These are phyloP conservation scores for Bhutanitis thaidina DNA, from an alignment of 2,888 invertebrate genomes.

Conservation along the genomic window DNA sequence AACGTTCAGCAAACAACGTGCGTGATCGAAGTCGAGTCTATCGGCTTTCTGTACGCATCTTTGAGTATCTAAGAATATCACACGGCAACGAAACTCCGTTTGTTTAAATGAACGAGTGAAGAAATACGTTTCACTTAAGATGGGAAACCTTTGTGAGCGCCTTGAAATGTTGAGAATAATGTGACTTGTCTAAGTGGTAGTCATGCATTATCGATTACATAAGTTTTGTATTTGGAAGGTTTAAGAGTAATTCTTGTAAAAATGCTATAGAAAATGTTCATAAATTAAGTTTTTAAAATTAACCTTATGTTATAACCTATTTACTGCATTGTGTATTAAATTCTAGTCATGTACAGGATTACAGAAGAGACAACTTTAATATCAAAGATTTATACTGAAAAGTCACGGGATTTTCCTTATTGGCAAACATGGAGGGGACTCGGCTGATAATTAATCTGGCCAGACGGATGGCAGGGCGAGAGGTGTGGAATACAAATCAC, in stretches of 20 bases:
- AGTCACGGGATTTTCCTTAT: slow-evolving; percentile 61
- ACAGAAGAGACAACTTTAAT: slow-evolving; percentile 19
- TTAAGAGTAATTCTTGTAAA: no score
- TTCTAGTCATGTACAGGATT: slow-evolving; percentile 18
- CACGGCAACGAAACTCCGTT: slow-evolving; percentile 14
- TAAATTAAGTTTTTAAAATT: no score
- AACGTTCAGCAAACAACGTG: slow-evolving; percentile 46
- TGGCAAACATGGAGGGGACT: slow-evolving; percentile 70
- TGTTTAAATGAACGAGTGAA: slow-evolving; percentile 13
- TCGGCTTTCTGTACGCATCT: slow-evolving; percentile 33
- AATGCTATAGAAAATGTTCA: no score
- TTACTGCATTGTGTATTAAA: slow-evolving; percentile 5
- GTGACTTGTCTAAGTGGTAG: no score
- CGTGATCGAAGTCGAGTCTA: slow-evolving; percentile 40
- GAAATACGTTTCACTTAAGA: neutral
- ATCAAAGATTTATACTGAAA: slow-evolving; percentile 55
- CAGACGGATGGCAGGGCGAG: slow-evolving; percentile 57
- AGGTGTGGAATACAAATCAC: slow-evolving; percentile 70
- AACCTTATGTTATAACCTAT: no score
- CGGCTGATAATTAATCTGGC: slow-evolving; percentile 73
- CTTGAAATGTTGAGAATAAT: no score
- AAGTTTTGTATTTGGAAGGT: no score
- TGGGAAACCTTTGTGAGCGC: no score
- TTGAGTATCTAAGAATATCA: slow-evolving; percentile 13
- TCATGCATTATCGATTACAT: no score